Evolutionary conservation across 2,113 vertebrate species (phyloP), one percentile per base, ranked within the genome.

Genomic region (Petroica traversi): DNA sequence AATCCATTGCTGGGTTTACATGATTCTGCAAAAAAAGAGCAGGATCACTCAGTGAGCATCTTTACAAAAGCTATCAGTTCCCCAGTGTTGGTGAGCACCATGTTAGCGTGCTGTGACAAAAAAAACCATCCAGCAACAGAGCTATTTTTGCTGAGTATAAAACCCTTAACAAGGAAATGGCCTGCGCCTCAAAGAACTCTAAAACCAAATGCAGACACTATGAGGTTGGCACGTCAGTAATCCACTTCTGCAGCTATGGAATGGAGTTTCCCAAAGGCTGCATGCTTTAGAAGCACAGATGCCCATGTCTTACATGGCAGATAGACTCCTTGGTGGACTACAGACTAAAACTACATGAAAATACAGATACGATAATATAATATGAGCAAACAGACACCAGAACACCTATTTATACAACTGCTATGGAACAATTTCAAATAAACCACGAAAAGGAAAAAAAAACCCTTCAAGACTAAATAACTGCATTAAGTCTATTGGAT

Each of bases 1-100:
- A 99, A 97, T 99, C 99, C 98, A 99, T 98, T 12, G 99, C 99
- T 24, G 99, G 99, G 97, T 99, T 99, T 92, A 99, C 99, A 15
- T 99, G 99, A 89, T 99, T 99, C 99, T 99, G 98, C 43, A 54
- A 62, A 40, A 80, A 85, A 77, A 86, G 29, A 93, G 83, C 18
- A 71, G 54, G 38, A 76, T 26, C 31, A 29, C 9, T 55, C 51
- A 34, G 1, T 55, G 12, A 89, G 24, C 36, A 61, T 5, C 36
- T 75, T 43, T 5, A 33, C 43, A 59, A 64, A 77, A 79, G 20
- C 38, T 34, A 8, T 22, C 54, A 48, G 20, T 14, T 48, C 10
- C 29, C 9, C 25, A 29, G 17, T 15, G 17, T 3, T 26, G 18
- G 45, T 13, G 9, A 11, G 19, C 36, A 33, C 5, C 0, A 0